Percentiles rank a stretch among this genome's conserved stretches.
These are phyloP conservation scores for Clarias gariepinus DNA, from an alignment of 2,113 vertebrate genomes.

Conservation along the genomic window DNA sequence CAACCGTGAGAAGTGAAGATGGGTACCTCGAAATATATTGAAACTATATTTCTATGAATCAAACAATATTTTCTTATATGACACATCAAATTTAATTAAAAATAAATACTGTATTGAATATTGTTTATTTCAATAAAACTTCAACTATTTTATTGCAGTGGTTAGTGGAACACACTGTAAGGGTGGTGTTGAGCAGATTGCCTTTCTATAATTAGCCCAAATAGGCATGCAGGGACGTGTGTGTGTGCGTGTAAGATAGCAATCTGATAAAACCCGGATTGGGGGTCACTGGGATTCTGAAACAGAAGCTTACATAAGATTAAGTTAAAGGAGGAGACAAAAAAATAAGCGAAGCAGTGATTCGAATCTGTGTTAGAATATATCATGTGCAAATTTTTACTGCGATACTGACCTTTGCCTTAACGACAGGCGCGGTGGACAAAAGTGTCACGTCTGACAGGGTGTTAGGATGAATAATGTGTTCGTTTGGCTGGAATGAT, in stretches of 20 bases:
- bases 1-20: not conserved
- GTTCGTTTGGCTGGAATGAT: not conserved
- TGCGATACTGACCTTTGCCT: not conserved
- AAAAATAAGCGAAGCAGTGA: not conserved
- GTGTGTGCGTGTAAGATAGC: not conserved
- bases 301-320: not conserved
- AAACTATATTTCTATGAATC: not conserved
- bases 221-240: conserved; percentile 19
- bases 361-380: not conserved
- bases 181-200: not conserved
- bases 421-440: not conserved
- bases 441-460: no score
- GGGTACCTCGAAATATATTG: not conserved
- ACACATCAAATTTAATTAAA: not conserved
- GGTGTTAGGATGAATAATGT: not conserved
- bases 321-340: no score
- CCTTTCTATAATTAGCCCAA: conserved; percentile 33
- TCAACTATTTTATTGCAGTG: not conserved
- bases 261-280: conserved; percentile 10
- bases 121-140: not conserved
- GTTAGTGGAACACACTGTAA: not conserved
- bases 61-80: not conserved
- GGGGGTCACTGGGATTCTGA: not conserved
- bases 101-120: not conserved
- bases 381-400: not conserved